phyloP scores from a whole-genome alignment of 2,797 vertebrate genomes.

The Sebastes itinus region DNA sequence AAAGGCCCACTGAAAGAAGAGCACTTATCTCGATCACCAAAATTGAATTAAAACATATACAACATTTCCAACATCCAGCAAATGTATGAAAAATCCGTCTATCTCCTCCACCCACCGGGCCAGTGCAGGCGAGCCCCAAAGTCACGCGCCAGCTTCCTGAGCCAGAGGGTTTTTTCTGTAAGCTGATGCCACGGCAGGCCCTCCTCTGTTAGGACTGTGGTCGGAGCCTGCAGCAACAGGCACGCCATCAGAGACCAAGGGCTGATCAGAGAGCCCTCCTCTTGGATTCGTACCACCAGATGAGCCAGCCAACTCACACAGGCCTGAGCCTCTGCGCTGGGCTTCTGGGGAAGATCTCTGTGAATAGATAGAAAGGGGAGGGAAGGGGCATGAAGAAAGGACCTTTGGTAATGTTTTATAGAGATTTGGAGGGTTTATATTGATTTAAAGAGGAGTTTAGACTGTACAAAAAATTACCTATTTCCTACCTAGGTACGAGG shows the following conservation, averaged over 20 bases:
- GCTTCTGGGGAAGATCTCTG: slow-evolving; percentile 91
- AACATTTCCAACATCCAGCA: neutral
- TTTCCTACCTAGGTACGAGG: slow-evolving; percentile 88
- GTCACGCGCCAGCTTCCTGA: slow-evolving; percentile 84
- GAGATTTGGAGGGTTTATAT: neutral
- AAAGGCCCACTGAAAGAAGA: neutral
- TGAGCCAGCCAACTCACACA: slow-evolving; percentile 89
- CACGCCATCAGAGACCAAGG: slow-evolving; percentile 89
- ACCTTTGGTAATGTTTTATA: neutral
- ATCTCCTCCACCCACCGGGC: slow-evolving; percentile 83
- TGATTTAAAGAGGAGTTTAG: neutral
- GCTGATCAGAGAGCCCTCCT: slow-evolving; percentile 87
- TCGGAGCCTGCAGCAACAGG: slow-evolving; percentile 87
- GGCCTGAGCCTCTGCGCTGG: slow-evolving; percentile 83
- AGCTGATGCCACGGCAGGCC: slow-evolving; percentile 84
- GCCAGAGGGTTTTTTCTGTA: slow-evolving; percentile 87
- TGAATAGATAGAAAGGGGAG: neutral
- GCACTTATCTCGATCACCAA: neutral
- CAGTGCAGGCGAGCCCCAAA: slow-evolving; percentile 89
- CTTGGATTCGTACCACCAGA: slow-evolving; percentile 88
- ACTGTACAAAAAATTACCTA: neutral
- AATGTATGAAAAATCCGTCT: neutral
- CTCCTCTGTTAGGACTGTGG: slow-evolving; percentile 51
- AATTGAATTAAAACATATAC: neutral
- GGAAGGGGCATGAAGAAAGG: neutral